These are phyloP conservation scores for Pipistrellus pygmaeus DNA, from an alignment of 2,797 vertebrate species.

Conservation along the genomic window DNA sequence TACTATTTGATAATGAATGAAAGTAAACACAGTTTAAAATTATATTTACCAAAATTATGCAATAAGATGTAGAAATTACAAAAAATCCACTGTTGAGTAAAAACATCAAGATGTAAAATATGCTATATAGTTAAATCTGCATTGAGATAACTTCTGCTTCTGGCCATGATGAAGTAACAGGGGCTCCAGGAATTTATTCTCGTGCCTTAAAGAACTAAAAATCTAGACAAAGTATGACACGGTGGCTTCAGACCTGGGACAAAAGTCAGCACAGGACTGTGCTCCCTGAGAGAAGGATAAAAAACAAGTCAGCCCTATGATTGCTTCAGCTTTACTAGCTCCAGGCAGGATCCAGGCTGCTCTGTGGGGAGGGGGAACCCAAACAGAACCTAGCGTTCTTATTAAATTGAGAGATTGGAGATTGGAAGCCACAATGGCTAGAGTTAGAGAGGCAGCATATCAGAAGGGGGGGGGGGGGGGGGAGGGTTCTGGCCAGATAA, in stretches of 20 bases:
- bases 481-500: background rate
- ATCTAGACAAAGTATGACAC: background rate
- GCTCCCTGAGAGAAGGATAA: background rate
- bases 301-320: background rate
- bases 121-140: background rate
- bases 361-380: background rate
- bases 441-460: background rate
- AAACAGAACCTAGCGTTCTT: background rate
- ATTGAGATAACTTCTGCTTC: background rate
- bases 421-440: background rate
- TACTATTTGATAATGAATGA: background rate
- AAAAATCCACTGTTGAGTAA: background rate
- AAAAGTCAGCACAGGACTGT: background rate
- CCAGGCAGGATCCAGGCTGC: background rate
- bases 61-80: background rate
- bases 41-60: background rate
- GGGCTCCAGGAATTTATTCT: background rate
- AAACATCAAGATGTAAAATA: slow-evolving; percentile 22
- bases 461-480: background rate
- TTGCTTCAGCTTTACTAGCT: background rate
- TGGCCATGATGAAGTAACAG: background rate
- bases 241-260: background rate
- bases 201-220: background rate
- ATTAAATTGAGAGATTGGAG: background rate
- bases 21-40: background rate